These are phyloP conservation scores for Eleutherodactylus coqui DNA, from an alignment of 2,797 vertebrate genomes.

Conservation along the genomic window DNA sequence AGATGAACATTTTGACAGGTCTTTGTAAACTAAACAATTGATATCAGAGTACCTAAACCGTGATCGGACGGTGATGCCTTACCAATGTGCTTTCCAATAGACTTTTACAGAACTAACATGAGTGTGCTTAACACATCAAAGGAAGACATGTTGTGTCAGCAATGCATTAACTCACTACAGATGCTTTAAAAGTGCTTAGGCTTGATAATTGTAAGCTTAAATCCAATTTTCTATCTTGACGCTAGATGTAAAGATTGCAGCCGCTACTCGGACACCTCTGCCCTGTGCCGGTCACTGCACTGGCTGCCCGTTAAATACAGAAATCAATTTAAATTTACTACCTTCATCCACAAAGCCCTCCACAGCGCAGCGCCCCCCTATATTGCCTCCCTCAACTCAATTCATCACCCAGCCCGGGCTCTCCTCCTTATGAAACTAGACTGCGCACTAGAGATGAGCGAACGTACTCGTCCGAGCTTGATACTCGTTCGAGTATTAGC, in stretches of 20 bases:
- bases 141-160: background rate
- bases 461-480: no score
- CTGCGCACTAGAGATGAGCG: no score
- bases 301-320: no score
- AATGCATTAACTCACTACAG: background rate
- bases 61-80: background rate
- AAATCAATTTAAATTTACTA: no score
- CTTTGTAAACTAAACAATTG: background rate
- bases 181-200: background rate
- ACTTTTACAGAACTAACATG: background rate
- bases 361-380: no score
- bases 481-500: no score
- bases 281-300: no score
- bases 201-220: background rate
- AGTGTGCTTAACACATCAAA: background rate
- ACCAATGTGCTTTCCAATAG: background rate
- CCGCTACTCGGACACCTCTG: no score
- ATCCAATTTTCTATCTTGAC: background rate
- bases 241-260: background rate
- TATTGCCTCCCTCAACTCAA: no score
- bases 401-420: no score
- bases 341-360: no score
- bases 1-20: background rate
- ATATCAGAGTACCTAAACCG: background rate
- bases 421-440: no score